These are phyloP conservation scores for Calameuta pallipes DNA, from an alignment of 2,888 invertebrate species.

Conservation along the genomic window DNA sequence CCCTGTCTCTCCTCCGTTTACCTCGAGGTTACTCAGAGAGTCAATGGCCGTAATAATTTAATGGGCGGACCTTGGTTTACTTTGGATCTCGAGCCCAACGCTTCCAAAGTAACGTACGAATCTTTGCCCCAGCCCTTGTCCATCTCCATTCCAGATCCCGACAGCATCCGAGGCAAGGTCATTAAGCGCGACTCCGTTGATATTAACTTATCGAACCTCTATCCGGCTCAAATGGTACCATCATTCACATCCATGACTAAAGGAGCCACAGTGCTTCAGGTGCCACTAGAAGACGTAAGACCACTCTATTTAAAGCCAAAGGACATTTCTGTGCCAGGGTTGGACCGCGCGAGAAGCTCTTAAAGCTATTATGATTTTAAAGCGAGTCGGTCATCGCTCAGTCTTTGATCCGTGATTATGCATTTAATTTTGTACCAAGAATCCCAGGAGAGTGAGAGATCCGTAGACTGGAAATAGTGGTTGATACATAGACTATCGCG, in stretches of 20 bases:
- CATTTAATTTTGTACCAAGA: background rate
- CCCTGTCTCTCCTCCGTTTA: constrained; percentile 15
- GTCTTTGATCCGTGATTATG: background rate
- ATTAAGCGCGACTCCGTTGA: background rate
- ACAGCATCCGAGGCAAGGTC: background rate
- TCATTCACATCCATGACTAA: background rate
- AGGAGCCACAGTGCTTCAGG: background rate
- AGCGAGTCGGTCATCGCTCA: background rate
- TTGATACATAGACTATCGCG: constrained; percentile 18
- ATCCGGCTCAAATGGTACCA: background rate
- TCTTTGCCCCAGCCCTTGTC: background rate
- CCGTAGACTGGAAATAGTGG: background rate
- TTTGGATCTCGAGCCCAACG: background rate
- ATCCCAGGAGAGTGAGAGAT: background rate
- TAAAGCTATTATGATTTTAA: background rate
- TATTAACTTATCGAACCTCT: background rate
- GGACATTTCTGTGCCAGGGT: background rate
- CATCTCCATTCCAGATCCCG: background rate
- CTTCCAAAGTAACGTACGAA: background rate
- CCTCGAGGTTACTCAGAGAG: constrained; percentile 28
- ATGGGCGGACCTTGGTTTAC: constrained; percentile 25
- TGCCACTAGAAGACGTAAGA: background rate
- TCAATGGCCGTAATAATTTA: constrained; percentile 45
- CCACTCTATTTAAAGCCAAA: background rate
- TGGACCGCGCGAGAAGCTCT: too few relatives aligned